These are phyloP conservation scores for Anthonomus grandis DNA, from an alignment of 1,140 invertebrate genomes.

Conservation along the genomic window DNA sequence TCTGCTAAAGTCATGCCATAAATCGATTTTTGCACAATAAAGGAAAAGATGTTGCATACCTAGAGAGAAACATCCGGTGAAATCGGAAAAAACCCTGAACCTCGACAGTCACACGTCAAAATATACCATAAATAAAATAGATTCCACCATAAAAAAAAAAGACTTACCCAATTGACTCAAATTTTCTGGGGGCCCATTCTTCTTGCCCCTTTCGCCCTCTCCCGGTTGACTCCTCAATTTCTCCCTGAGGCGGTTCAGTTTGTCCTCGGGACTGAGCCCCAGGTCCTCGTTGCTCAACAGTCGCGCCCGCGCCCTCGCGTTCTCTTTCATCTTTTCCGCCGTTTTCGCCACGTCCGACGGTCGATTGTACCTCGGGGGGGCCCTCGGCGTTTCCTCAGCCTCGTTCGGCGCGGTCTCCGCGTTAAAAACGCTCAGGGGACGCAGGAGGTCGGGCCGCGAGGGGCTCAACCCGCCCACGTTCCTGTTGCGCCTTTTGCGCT, in stretches of 20 bases:
- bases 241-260: slow-evolving; percentile 50
- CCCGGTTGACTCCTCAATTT: slow-evolving; percentile 34
- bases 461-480: slow-evolving; percentile 26
- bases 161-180: too few species aligned
- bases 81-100: too few species aligned
- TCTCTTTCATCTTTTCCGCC: slow-evolving; percentile 61
- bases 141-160: too few species aligned
- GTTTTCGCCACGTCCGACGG: slow-evolving; percentile 49
- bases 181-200: too few species aligned
- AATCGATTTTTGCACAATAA: too few species aligned
- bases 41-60: too few species aligned
- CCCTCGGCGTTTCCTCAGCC: slow-evolving; percentile 49
- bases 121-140: too few species aligned
- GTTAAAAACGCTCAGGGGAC: slow-evolving; percentile 31
- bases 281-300: slow-evolving; percentile 63
- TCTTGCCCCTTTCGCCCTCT: slow-evolving; percentile 20
- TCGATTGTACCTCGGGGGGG: slow-evolving; percentile 27
- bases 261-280: slow-evolving; percentile 66
- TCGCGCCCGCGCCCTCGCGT: slow-evolving; percentile 64
- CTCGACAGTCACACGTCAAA: too few species aligned
- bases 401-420: slow-evolving; percentile 31
- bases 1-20: too few species aligned
- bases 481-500: slow-evolving; percentile 37
- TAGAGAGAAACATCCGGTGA: too few species aligned
- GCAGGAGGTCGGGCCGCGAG: slow-evolving; percentile 34